These are phyloP conservation scores for Sinocyclocheilus rhinocerous DNA, from an alignment of 2,113 vertebrate species.

Conservation along the genomic window DNA sequence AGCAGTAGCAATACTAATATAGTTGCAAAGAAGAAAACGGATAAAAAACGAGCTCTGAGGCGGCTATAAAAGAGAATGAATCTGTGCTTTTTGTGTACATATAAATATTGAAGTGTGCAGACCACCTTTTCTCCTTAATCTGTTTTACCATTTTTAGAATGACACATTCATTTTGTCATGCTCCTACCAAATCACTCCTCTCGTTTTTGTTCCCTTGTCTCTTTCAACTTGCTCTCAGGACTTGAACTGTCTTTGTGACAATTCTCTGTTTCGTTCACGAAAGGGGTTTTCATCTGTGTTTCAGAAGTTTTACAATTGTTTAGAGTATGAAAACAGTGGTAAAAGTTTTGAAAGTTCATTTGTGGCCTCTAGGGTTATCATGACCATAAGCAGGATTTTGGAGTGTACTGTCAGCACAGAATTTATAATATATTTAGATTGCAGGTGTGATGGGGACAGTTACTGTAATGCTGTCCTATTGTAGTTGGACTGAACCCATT, in stretches of 20 bases:
- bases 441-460: background rate
- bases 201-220: conserved; percentile 36
- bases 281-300: background rate
- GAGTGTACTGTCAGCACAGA: background rate
- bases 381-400: conserved; percentile 1
- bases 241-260: conserved; percentile 46
- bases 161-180: conserved; percentile 9
- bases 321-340: conserved; percentile 3
- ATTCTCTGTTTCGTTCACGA: conserved; percentile 29
- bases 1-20: conserved; percentile 73
- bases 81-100: conserved; percentile 62
- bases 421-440: conserved; percentile 2
- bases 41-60: conserved; percentile 90
- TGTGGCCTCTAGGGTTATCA: conserved; percentile 24
- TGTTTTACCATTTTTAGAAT: conserved; percentile 62
- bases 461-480: background rate
- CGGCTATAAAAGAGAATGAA: conserved; percentile 80
- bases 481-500: background rate
- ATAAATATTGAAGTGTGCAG: conserved; percentile 75
- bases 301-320: conserved; percentile 19
- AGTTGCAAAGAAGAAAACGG: conserved; percentile 88
- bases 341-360: background rate
- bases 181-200: conserved; percentile 45
- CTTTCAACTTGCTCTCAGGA: conserved; percentile 48
- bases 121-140: conserved; percentile 59